phyloP scores from a whole-genome alignment of 2,888 invertebrate species.

The Crossocerus cetratus region DNA sequence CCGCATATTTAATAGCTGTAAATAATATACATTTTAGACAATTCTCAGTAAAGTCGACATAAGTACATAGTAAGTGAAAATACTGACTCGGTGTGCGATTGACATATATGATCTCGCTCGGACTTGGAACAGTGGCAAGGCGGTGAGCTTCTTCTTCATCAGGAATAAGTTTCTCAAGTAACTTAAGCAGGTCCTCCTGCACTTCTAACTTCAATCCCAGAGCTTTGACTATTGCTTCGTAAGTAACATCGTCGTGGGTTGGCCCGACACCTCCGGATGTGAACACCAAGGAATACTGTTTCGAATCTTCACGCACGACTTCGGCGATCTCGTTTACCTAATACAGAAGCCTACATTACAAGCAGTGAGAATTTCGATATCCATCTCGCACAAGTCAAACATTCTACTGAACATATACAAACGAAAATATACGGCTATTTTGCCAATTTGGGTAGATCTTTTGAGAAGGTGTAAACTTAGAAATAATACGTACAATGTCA shows the following conservation, averaged over 20 bases:
- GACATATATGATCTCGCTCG: constrained; percentile 63
- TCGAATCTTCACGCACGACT: constrained; percentile 78
- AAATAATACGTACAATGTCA: constrained; percentile 75
- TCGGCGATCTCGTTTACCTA: constrained; percentile 78
- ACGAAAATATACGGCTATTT: no score
- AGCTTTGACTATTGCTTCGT: constrained; percentile 79
- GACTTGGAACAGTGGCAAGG: constrained; percentile 61
- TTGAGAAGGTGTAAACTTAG: background rate
- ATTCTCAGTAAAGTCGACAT: constrained; percentile 1
- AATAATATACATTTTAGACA: constrained; percentile 2
- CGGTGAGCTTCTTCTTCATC: constrained; percentile 57
- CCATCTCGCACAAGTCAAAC: background rate
- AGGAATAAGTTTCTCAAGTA: constrained; percentile 58
- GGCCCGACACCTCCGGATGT: constrained; percentile 84
- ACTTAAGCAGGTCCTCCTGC: constrained; percentile 68
- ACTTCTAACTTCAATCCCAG: constrained; percentile 69
- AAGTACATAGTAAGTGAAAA: background rate
- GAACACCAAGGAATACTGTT: constrained; percentile 78
- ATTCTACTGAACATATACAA: background rate
- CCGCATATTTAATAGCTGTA: constrained; percentile 48
- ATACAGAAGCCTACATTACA: constrained; percentile 38
- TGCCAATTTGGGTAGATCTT: no score
- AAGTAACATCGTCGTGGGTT: constrained; percentile 84
- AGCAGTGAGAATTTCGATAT: constrained; percentile 28
- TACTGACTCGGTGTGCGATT: constrained; percentile 44